A percentile compares a stretch with the other conserved stretches of the same genome.
These are phyloP conservation scores for Epinephelus fuscoguttatus DNA, from an alignment of 2,113 vertebrate species.

Conservation along the genomic window DNA sequence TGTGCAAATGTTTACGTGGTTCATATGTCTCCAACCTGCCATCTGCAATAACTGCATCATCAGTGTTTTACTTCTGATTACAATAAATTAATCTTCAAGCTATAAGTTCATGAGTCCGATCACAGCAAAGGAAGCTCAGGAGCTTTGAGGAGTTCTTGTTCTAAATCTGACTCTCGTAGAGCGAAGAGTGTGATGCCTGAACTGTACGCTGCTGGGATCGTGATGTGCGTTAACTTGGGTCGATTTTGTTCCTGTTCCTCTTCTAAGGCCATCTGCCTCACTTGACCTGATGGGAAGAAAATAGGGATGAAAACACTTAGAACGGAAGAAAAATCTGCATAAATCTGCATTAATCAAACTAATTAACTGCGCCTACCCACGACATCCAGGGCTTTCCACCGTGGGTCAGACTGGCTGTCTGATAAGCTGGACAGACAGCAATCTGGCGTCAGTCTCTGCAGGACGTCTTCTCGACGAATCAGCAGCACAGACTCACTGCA, in stretches of 20 bases:
- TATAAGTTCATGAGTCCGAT: neutral
- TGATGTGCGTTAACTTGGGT: constrained; percentile 66
- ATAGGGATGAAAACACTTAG: neutral
- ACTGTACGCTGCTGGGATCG: constrained; percentile 83
- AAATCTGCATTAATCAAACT: neutral
- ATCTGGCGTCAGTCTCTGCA: constrained; percentile 69
- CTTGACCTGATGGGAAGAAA: constrained; percentile 71
- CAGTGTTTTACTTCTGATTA: neutral
- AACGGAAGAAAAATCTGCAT: neutral
- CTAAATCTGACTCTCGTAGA: constrained; percentile 57
- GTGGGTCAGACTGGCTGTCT: constrained; percentile 30
- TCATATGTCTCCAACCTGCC: neutral
- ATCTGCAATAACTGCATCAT: neutral
- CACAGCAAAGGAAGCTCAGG: constrained; percentile 76
- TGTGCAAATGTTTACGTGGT: neutral
- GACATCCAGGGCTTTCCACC: constrained; percentile 80
- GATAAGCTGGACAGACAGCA: constrained; percentile 55
- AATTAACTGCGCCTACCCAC: constrained; percentile 67
- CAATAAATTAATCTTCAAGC: constrained; percentile 1
- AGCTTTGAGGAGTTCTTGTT: constrained; percentile 70
- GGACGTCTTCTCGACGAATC: constrained; percentile 82
- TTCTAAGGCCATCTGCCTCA: constrained; percentile 72
- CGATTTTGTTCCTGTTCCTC: constrained; percentile 57
- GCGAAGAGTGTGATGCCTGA: constrained; percentile 83
- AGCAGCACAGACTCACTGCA: constrained; percentile 85